Evolutionary conservation across 1,140 invertebrate species (phyloP).

Genomic region (Drosophila kanapiae): DNA sequence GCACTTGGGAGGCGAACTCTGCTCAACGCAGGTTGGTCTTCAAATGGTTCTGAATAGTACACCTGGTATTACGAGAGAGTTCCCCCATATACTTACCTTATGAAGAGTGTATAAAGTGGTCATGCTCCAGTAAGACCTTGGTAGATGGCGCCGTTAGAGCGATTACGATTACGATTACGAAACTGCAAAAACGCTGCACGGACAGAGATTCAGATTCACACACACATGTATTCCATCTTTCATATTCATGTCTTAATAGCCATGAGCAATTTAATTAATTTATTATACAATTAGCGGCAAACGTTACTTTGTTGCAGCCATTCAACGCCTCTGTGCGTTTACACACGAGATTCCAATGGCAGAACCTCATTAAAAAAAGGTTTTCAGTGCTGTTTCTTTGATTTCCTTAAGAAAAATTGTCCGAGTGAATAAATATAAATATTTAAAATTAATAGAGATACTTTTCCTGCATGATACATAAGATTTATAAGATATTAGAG

Average conservation of each 20-base stretch:
- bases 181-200: slow-evolving; percentile 61
- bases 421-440: too few species aligned
- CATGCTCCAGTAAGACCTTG: slow-evolving; percentile 71
- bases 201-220: slow-evolving; percentile 30
- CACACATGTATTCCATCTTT: not conserved
- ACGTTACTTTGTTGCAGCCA: slow-evolving; percentile 28
- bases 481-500: not conserved
- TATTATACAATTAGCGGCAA: slow-evolving; percentile 73
- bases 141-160: slow-evolving; percentile 62
- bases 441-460: too few species aligned
- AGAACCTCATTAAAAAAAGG: slow-evolving; percentile 4
- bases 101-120: slow-evolving; percentile 31
- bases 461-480: not conserved
- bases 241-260: slow-evolving; percentile 46
- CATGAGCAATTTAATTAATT: slow-evolving; percentile 60
- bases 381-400: not conserved
- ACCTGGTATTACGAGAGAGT: not conserved
- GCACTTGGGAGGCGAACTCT: slow-evolving; percentile 3
- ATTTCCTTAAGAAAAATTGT: not conserved
- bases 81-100: not conserved
- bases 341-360: not conserved
- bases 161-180: slow-evolving; percentile 74
- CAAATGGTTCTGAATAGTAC: slow-evolving; percentile 7
- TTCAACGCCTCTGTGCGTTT: slow-evolving; percentile 2
- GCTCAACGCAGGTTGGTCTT: not conserved